Conservation (phyloP, 2,113 vertebrate species). For the Cisticola juncidis region DNA sequence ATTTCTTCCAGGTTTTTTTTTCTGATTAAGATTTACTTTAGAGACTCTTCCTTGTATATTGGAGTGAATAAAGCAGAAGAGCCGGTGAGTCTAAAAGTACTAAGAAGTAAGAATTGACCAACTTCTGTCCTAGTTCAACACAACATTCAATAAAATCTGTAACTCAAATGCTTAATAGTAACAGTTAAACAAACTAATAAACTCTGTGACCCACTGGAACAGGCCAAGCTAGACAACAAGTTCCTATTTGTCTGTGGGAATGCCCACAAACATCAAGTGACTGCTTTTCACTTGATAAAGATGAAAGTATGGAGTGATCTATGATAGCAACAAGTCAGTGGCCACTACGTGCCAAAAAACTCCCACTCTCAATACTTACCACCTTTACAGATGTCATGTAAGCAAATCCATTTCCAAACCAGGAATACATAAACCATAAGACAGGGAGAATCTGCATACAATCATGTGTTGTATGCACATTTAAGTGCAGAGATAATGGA, state of each 20-base stretch:
- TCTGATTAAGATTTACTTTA: not conserved
- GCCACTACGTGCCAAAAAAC: not conserved
- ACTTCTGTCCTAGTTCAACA: not conserved
- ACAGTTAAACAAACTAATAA: not conserved
- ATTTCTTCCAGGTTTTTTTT: not conserved
- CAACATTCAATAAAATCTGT: not conserved
- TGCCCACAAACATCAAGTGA: not conserved
- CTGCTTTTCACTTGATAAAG: not conserved
- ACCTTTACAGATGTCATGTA: not conserved
- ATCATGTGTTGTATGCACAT: fast-evolving
- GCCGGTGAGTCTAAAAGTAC: not conserved
- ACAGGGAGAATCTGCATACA: not conserved
- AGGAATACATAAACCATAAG: fast-evolving
- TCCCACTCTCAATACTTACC: fast-evolving
- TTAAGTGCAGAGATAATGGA: not conserved
- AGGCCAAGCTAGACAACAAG: not conserved
- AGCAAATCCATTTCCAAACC: not conserved
- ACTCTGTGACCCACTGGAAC: not conserved
- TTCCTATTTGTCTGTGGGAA: not conserved
- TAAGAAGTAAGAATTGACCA: not conserved
- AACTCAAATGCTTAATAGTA: not conserved
- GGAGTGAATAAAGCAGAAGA: conserved; percentile 10
- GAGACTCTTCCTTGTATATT: not conserved
- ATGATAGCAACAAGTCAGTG: not conserved
- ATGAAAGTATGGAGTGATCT: not conserved